Percentiles rank a stretch among this genome's conserved stretches.
These are phyloP conservation scores for Aeoliscus strigatus DNA, from an alignment of 2,797 vertebrate genomes.

Conservation along the genomic window DNA sequence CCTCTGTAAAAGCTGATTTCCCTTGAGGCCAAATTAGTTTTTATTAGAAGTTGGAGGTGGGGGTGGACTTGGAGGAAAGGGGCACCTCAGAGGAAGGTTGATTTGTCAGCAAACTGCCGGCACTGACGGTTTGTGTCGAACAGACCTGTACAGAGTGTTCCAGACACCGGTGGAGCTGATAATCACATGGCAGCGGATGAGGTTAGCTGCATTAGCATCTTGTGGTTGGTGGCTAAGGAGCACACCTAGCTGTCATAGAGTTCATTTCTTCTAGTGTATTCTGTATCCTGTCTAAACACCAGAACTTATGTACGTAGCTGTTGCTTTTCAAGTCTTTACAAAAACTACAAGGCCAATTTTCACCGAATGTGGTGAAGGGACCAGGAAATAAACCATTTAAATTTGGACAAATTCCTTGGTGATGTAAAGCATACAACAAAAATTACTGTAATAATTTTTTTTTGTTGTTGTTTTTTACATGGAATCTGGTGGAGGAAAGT, in stretches of 20 bases:
- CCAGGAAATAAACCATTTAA: no score
- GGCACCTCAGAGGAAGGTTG: slow-evolving; percentile 38
- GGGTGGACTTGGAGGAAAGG: slow-evolving; percentile 29
- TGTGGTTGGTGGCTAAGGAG: slow-evolving; percentile 31
- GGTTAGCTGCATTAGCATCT: slow-evolving; percentile 18
- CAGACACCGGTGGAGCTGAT: slow-evolving; percentile 16
- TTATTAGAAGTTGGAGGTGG: slow-evolving; percentile 29
- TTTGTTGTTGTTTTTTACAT: no score
- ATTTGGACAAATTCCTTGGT: no score
- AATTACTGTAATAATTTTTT: no score
- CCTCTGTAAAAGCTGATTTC: slow-evolving; percentile 47
- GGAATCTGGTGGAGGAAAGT: no score
- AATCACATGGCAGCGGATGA: slow-evolving; percentile 36
- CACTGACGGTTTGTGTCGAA: slow-evolving; percentile 6
- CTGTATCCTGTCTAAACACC: no score
- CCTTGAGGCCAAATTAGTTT: slow-evolving; percentile 15
- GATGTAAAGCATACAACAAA: no score
- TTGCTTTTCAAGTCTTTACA: no score
- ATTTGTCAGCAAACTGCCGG: slow-evolving; percentile 60
- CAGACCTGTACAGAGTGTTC: slow-evolving; percentile 33
- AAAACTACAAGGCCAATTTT: no score
- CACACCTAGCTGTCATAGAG: slow-evolving; percentile 13
- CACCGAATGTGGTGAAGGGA: no score
- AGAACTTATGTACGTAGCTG: no score
- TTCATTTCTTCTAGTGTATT: slow-evolving; percentile 23